Conservation (phyloP, 2,797 vertebrate species). For the Sebastes iracundus region DNA sequence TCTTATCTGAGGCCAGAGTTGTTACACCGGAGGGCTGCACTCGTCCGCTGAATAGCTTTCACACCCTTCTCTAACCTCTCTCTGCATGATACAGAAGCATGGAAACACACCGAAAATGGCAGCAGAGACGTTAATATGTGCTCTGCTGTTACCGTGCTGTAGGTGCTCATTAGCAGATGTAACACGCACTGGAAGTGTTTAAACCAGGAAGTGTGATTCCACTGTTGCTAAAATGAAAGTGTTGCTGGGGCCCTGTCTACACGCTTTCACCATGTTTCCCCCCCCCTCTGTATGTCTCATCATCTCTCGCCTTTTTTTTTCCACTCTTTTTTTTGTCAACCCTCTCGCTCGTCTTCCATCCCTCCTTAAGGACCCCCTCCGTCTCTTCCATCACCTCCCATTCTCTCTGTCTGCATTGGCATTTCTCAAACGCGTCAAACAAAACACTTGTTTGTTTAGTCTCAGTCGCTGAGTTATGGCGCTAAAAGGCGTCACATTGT, state of each 20-base stretch:
- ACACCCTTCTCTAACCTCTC: constrained; percentile 2
- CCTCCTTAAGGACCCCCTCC: not conserved
- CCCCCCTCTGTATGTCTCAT: not conserved
- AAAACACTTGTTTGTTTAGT: constrained; percentile 44
- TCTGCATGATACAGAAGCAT: not conserved
- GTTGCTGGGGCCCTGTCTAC: constrained; percentile 54
- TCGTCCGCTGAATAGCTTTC: constrained; percentile 6
- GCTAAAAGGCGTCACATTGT: constrained; percentile 9
- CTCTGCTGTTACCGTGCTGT: not conserved
- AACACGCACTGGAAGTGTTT: constrained; percentile 46
- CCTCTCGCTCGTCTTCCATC: not conserved
- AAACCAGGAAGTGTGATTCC: constrained; percentile 44
- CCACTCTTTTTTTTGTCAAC: not conserved
- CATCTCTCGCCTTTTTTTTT: constrained; percentile 13
- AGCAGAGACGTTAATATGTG: not conserved
- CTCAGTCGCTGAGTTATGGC: not conserved
- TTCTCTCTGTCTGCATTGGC: not conserved
- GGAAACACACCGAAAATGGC: not conserved
- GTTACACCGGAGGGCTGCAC: constrained; percentile 27
- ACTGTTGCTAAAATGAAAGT: constrained; percentile 56
- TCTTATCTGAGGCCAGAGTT: constrained; percentile 45
- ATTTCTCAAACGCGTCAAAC: constrained; percentile 9
- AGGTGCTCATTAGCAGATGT: constrained; percentile 42
- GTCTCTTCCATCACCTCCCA: constrained; percentile 16
- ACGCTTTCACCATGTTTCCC: constrained; percentile 14